These are phyloP conservation scores for Ceramica pisi DNA, from an alignment of 2,888 invertebrate genomes.

Conservation along the genomic window DNA sequence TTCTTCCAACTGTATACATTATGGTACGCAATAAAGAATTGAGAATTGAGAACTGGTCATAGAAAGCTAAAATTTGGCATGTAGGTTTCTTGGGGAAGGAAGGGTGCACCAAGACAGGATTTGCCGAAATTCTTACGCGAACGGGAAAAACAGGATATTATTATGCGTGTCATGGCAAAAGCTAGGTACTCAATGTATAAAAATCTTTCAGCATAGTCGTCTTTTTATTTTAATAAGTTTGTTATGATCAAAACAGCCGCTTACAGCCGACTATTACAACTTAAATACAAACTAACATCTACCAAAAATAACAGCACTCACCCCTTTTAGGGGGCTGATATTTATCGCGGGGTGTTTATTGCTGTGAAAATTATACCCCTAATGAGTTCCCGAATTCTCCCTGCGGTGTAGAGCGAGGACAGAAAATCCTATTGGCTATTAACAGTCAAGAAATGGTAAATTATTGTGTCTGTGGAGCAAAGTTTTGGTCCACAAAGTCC, in stretches of 20 bases:
- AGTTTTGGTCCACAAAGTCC: slow-evolving; percentile 77
- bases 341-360: slow-evolving; percentile 90
- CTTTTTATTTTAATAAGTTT: not conserved
- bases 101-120: no score
- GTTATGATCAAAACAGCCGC: slow-evolving; percentile 9
- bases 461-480: slow-evolving; percentile 78
- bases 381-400: slow-evolving; percentile 89
- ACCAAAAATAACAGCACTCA: slow-evolving; percentile 68
- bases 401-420: slow-evolving; percentile 74
- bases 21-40: no score
- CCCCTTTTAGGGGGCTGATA: slow-evolving; percentile 85
- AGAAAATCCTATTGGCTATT: slow-evolving; percentile 91
- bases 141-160: no score
- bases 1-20: no score
- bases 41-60: no score
- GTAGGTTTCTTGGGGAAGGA: no score
- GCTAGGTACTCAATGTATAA: no score
- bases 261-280: slow-evolving; percentile 37
- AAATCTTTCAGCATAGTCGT: not conserved
- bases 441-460: slow-evolving; percentile 87
- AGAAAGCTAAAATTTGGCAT: no score
- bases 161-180: no score
- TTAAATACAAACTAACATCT: slow-evolving; percentile 62
- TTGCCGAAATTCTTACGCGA: no score
- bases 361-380: slow-evolving; percentile 90